A percentile compares a stretch with the other conserved stretches of the same genome.
Conservation (phyloP, 2,797 vertebrate genomes). For the Muscicapa comitata region DNA sequence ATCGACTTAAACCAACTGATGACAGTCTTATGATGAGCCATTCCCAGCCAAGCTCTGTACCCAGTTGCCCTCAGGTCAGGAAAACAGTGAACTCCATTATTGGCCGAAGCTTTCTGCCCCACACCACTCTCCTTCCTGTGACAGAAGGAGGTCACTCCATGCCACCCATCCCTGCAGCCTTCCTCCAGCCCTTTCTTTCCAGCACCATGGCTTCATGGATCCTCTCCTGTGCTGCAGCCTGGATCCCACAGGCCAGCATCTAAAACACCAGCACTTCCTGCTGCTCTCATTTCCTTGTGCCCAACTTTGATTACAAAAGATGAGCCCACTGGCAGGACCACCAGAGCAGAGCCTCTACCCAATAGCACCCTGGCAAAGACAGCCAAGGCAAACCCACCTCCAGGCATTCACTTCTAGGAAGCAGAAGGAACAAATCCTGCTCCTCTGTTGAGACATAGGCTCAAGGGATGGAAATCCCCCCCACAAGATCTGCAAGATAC, state of each 20-base stretch:
- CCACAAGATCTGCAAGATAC: fast-evolving
- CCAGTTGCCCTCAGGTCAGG: constrained; percentile 54
- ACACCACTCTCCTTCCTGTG: constrained; percentile 11
- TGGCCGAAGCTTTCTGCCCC: constrained; percentile 16
- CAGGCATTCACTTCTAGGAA: not conserved
- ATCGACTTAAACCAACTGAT: constrained; percentile 72
- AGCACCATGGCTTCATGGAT: not conserved
- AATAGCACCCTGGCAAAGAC: not conserved
- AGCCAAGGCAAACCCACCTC: not conserved
- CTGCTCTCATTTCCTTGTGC: not conserved
- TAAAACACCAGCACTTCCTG: not conserved
- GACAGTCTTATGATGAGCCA: constrained; percentile 69
- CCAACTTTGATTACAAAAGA: fast-evolving
- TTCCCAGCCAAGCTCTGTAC: constrained; percentile 51
- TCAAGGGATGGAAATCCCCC: not conserved
- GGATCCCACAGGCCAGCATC: not conserved
- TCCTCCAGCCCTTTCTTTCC: not conserved
- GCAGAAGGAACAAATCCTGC: not conserved
- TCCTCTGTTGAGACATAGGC: not conserved
- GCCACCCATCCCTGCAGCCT: not conserved
- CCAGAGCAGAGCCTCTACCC: not conserved
- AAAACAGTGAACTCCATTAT: constrained; percentile 55
- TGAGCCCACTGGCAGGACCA: not conserved
- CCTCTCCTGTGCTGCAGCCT: not conserved
- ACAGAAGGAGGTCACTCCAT: not conserved